These are phyloP conservation scores for Epiblema foenella DNA, from an alignment of 2,888 invertebrate species.

Conservation along the genomic window DNA sequence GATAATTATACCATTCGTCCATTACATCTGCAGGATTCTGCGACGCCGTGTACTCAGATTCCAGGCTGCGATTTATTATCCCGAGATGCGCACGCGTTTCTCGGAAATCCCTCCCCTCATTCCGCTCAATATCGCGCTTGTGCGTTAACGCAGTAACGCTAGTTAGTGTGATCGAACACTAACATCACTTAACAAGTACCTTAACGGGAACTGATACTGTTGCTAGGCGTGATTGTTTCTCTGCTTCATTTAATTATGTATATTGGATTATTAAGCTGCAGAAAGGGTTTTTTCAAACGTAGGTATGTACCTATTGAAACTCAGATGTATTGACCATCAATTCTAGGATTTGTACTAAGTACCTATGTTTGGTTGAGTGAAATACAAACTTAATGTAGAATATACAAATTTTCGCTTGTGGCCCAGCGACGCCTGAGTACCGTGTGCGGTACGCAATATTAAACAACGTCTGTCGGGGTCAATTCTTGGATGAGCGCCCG, in stretches of 20 bases:
- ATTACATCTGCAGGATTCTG: conserved; percentile 47
- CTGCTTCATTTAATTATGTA: background rate
- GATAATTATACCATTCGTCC: conserved; percentile 50
- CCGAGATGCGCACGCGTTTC: conserved; percentile 61
- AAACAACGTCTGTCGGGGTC: no score
- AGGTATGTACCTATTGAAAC: no score
- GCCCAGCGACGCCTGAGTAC: no score
- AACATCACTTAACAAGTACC: conserved; percentile 5
- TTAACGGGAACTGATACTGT: conserved; percentile 8
- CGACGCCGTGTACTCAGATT: conserved; percentile 61
- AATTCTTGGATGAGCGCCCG: no score
- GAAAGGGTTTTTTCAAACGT: no score
- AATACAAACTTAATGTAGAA: background rate
- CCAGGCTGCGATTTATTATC: conserved; percentile 61
- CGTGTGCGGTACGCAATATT: no score
- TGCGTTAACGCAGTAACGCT: conserved; percentile 58
- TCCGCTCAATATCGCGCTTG: conserved; percentile 41
- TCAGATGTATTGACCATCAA: no score
- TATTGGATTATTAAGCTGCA: background rate
- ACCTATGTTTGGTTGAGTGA: no score
- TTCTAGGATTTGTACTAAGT: no score
- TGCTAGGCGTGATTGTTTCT: background rate
- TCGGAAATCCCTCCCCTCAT: conserved; percentile 51
- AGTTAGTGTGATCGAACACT: conserved; percentile 56
- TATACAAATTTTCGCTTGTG: background rate